phyloP scores from a whole-genome alignment of 2,113 vertebrate species.

The Puffinus mauretanicus region DNA sequence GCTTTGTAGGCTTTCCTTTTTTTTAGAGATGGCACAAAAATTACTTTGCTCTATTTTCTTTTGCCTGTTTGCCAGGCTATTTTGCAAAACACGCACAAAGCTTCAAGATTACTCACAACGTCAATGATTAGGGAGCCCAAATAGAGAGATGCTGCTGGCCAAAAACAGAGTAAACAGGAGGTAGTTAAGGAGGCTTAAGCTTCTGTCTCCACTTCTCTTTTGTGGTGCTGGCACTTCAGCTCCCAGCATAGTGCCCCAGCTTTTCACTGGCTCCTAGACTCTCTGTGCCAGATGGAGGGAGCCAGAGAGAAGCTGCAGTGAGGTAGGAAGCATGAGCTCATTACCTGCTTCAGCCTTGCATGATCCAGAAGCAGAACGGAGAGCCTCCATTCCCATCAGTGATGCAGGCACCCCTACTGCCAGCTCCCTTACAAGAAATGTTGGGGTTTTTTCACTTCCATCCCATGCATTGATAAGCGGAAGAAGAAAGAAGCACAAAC shows the following conservation, averaged over 20 bases:
- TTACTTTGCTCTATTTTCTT: background rate
- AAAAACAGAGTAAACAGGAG: conserved; percentile 42
- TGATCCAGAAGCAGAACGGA: background rate
- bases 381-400: background rate
- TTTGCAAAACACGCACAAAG: conserved; percentile 18
- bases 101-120: conserved; percentile 12
- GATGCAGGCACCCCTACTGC: background rate
- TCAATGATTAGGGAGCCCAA: conserved; percentile 16
- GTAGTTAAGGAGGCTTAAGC: conserved; percentile 35
- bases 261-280: background rate
- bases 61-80: background rate
- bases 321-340: background rate
- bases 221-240: conserved; percentile 33
- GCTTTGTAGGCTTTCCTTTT: background rate
- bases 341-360: background rate
- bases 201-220: conserved; percentile 40
- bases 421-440: background rate
- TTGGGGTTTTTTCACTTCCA: background rate
- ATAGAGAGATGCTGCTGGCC: conserved; percentile 4
- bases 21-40: background rate
- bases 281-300: conserved; percentile 17
- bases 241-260: background rate
- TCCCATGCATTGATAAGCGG: background rate
- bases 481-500: background rate
- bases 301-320: background rate